Base-by-base conservation (phyloP, 2,797 vertebrate species). In the Sciurus carolinensis region DNA sequence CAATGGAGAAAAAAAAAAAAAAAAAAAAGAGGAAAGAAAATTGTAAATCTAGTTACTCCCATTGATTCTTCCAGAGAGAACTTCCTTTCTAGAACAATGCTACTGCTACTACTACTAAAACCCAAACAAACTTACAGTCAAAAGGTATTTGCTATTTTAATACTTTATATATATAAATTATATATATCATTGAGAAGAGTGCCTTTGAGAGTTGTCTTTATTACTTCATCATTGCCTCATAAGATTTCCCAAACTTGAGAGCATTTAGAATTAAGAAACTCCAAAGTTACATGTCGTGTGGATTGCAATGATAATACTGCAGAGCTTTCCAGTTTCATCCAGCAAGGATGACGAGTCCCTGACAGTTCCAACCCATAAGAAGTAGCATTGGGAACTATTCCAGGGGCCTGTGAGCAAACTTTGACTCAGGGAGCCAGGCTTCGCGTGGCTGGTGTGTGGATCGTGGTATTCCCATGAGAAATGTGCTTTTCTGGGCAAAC, bases 261-360 rank as follows among this genome's bases (percentile, higher is more conserved):
- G 47, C 54, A 92, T 73, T 96, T 66, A 92, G 73, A 77, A 85
- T 75, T 33, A 96, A 88, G 54, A 89, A 86, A 91, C 39, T 44
- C 9, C 59, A 81, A 94, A 90, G 59, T 42, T 87, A 77, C n/a
- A 11, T 13, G 26, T 64, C 81, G 54, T 52, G 33, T 54, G 67
- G 71, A 33, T 18, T 52, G 28, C 44, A 4, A 67, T 62, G 13
- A 26, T 75, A 39, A 30, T 47, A 54, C 50, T 81, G 86, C 33
- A 66, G 72, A 57, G 59, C 30, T 50, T 79, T 71, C 1, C 11
- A 3, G 17, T 71, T 10, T 8, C 26, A 2, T 42, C 20, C 18
- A 33, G 44, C 2, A 66, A 26, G 26, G 30, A 73, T 59, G 22
- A 71, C 24, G 24, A 82, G 42, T 44, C 6, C 59, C 28, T 76